Evolutionary conservation across 2,888 invertebrate species (phyloP), one percentile per base, ranked within the genome.

Genomic region (Agonopterix alstromeriana): DNA sequence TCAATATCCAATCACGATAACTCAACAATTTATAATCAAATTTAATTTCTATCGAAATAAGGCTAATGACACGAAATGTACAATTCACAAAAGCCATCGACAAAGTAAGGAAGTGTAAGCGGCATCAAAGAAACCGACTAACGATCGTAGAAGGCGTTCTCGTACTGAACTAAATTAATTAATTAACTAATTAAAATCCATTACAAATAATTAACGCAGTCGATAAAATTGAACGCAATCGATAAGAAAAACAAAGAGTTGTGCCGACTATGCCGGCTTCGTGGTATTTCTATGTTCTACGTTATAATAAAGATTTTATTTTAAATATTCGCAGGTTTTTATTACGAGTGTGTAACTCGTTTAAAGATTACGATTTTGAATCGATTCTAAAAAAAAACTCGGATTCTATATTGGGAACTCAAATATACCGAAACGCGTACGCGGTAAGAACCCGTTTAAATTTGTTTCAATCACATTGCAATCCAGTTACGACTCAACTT

Each of bases 151-250:
- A 46, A 48, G 27, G 56, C 54, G 55, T 56, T 52, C 56, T 45
- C 45, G 50, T 45, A 57, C 63, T 65, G 67, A 73, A 77, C 77
- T 76, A 79, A 80, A 79, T 80, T 77, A 82, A 79, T 78, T 79
- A 79, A 82, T 82, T 80, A 82, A 80, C 82, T 82, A 80, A 82
- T 82, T 82, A 81, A 77, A 80, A 77, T 68, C 82, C 80, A 77
- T 77, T 76, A 75, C 72, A 73, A 74, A 73, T 76, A 76, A 74
- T 75, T 76, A 77, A 69, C 57, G 62, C 51, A 52, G 59, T 58
- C 74, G 74, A 73, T 76, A 70, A 75, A 70, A 70, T 71, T 69
- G 67, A 65, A 60, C 63, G 55, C 67, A 61, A 70, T 73, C 74
- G 70, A 76, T 74, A 71, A 66, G 60, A 67, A 61, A 58, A 63